A percentile compares a stretch with the other conserved stretches of the same genome.
Evolutionary conservation across 2,888 invertebrate species (phyloP).

Genomic region (Agonopterix heracliana): DNA sequence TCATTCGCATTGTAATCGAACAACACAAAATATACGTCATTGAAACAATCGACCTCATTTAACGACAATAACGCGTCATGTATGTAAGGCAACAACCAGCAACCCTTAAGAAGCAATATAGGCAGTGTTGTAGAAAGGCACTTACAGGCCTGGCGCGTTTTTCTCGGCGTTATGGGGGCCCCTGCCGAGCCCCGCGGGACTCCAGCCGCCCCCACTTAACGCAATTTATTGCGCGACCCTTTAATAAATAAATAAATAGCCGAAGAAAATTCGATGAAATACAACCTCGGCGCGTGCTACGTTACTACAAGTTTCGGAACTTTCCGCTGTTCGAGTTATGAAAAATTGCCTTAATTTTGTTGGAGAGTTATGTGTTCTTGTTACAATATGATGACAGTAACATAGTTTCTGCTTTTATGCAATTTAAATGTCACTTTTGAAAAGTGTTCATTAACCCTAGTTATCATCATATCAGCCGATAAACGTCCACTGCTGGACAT

Average conservation of each 20-base stretch:
- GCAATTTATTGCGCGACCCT: conserved; percentile 72
- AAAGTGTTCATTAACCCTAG: too few relatives aligned
- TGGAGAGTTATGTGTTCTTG: conserved; percentile 3
- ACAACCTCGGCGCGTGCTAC: conserved; percentile 36
- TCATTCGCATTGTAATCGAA: too few relatives aligned
- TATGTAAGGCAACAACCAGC: too few relatives aligned
- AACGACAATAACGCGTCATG: too few relatives aligned
- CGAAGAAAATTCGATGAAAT: conserved; percentile 73
- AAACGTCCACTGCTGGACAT: too few relatives aligned
- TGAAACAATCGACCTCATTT: too few relatives aligned
- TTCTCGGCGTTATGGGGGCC: conserved; percentile 66
- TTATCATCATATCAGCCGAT: too few relatives aligned
- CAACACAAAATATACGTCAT: too few relatives aligned
- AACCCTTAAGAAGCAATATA: too few relatives aligned
- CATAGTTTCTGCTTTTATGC: too few relatives aligned
- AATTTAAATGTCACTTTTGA: too few relatives aligned
- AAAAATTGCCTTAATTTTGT: conserved; percentile 48
- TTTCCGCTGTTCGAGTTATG: conserved; percentile 22
- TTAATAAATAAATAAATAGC: conserved; percentile 76
- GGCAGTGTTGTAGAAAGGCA: conserved; percentile 57
- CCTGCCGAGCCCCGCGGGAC: conserved; percentile 64
- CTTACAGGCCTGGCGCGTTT: conserved; percentile 64
- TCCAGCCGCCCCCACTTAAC: conserved; percentile 72
- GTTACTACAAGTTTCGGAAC: conserved; percentile 28
- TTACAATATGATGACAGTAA: too few relatives aligned